phyloP scores from a whole-genome alignment of 2,888 invertebrate genomes.

The Lepetodrilus schrolli region DNA sequence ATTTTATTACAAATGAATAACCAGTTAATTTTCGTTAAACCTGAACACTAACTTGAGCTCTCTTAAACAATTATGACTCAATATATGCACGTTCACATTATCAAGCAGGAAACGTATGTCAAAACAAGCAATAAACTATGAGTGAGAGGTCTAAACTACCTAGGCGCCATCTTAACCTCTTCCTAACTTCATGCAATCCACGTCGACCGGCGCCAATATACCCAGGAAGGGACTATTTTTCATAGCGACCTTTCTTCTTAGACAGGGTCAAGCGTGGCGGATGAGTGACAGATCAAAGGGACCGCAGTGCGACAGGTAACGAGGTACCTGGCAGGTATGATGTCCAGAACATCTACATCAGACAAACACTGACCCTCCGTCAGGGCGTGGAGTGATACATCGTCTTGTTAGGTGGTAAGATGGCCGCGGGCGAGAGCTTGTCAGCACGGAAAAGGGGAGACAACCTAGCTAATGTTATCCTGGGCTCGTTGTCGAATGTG shows the following conservation, averaged over 20 bases:
- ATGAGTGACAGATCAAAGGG: constrained; percentile 21
- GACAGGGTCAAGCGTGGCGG: background rate
- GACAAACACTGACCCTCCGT: background rate
- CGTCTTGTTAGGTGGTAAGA: background rate
- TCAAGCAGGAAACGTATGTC: too few relatives aligned
- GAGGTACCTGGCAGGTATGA: background rate
- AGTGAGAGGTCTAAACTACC: too few relatives aligned
- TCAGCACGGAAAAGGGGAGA: constrained; percentile 8
- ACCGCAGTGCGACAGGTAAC: constrained; percentile 13
- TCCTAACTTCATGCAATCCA: too few relatives aligned
- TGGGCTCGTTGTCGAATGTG: too few relatives aligned
- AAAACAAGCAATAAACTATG: too few relatives aligned
- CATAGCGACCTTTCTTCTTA: background rate
- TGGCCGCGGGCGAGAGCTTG: background rate
- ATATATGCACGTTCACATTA: too few relatives aligned
- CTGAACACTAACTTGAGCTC: too few relatives aligned
- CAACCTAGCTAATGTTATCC: background rate
- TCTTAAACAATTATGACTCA: too few relatives aligned
- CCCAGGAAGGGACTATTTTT: constrained; percentile 1
- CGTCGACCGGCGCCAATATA: too few relatives aligned
- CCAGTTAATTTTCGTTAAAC: too few relatives aligned
- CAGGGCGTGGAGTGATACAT: background rate
- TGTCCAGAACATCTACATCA: background rate
- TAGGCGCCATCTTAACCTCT: too few relatives aligned
- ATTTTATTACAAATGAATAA: too few relatives aligned